Percentiles rank a stretch among this genome's conserved stretches.
Evolutionary conservation across 1,140 invertebrate genomes (phyloP).

Genomic region (Leptinotarsa texana): DNA sequence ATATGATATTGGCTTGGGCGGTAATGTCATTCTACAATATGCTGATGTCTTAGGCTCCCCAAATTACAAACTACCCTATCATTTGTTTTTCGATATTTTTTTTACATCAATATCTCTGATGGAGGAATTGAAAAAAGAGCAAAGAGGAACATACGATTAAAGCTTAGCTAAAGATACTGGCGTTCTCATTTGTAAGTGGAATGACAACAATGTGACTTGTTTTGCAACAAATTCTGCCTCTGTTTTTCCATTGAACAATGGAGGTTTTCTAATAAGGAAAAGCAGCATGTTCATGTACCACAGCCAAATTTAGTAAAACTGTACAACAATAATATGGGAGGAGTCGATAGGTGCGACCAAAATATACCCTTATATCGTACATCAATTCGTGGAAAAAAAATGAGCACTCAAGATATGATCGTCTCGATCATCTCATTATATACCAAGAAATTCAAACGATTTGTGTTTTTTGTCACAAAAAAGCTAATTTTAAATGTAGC

Average conservation of each 20-base stretch:
- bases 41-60: too few relatives aligned
- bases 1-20: too few relatives aligned
- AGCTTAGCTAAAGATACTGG: constrained; percentile 18
- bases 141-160: constrained; percentile 20
- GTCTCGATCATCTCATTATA: too few relatives aligned
- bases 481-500: too few relatives aligned
- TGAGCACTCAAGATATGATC: too few relatives aligned
- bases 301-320: constrained; percentile 43
- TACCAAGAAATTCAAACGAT: too few relatives aligned
- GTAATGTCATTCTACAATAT: too few relatives aligned
- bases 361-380: constrained; percentile 45
- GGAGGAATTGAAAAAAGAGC: constrained; percentile 35
- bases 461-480: too few relatives aligned
- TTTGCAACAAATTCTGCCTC: too few relatives aligned
- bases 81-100: too few relatives aligned
- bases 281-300: constrained; percentile 38
- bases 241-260: constrained; percentile 37
- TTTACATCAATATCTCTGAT: too few relatives aligned
- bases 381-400: constrained; percentile 42
- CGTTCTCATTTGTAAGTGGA: constrained; percentile 38
- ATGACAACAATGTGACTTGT: constrained; percentile 38
- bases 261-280: constrained; percentile 35
- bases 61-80: too few relatives aligned
- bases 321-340: constrained; percentile 46
- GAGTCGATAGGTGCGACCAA: constrained; percentile 46